Evolutionary conservation across 2,113 vertebrate species (phyloP).

Genomic region (Corythoichthys haematopterus): DNA sequence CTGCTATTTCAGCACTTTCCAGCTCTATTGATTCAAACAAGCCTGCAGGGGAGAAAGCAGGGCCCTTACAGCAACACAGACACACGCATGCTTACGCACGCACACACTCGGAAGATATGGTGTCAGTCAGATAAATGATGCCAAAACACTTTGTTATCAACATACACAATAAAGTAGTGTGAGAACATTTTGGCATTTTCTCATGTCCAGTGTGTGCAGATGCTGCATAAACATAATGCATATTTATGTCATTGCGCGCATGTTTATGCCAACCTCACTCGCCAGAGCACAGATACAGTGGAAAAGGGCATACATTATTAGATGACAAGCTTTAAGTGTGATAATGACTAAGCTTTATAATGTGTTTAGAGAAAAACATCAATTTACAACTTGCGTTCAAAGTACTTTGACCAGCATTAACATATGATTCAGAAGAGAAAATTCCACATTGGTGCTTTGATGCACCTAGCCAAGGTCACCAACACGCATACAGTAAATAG

Average conservation of each 20-base stretch:
- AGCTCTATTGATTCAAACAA: slow-evolving; percentile 73
- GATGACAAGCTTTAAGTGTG: slow-evolving; percentile 28
- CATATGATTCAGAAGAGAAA: slow-evolving; percentile 20
- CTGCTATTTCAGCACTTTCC: slow-evolving; percentile 78
- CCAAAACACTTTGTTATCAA: neutral
- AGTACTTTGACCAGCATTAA: slow-evolving; percentile 11
- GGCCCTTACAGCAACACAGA: slow-evolving; percentile 52
- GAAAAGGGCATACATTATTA: slow-evolving; percentile 30
- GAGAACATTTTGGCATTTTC: neutral
- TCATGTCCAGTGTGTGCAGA: neutral
- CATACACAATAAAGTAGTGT: too few species aligned
- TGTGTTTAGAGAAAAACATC: slow-evolving; percentile 14
- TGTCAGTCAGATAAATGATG: slow-evolving; percentile 5
- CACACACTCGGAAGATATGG: neutral
- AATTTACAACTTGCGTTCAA: slow-evolving; percentile 20
- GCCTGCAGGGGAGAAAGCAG: slow-evolving; percentile 69
- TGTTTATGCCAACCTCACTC: slow-evolving; percentile 55
- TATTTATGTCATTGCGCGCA: neutral
- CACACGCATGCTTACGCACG: neutral
- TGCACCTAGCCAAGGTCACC: slow-evolving; percentile 39
- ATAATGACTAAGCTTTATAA: slow-evolving; percentile 57
- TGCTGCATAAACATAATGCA: neutral
- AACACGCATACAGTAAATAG: slow-evolving; percentile 8
- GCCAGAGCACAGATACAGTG: slow-evolving; percentile 34
- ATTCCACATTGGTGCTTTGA: slow-evolving; percentile 16